Evolutionary conservation across 92 coral and sea anemone genomes (phyloP), one percentile per base, ranked within the genome.

Genomic region (Siderastrea radians): DNA sequence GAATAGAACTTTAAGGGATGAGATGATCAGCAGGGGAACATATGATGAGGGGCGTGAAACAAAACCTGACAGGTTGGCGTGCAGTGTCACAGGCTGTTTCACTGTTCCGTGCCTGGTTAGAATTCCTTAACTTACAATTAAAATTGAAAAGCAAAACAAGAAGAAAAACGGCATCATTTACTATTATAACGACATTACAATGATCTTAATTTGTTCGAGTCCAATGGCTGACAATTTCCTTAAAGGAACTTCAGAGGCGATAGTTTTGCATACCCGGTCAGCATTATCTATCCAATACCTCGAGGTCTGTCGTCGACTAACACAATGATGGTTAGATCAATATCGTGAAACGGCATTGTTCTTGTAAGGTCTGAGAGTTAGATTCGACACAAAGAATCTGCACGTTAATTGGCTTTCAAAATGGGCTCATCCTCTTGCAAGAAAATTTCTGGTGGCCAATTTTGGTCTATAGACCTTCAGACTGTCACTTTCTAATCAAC

Each of bases 301-400:
- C 58, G 49, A 54, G 78, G 86, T 71, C 86, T 82, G 86, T 82
- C 86, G 75, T 82, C 86, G 86, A 70, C 77, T 58, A 46, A 70
- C 70, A 57, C 77, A 82, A 82, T 82, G 17, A 82, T 57, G 86
- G 55, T 70, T 82, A 46, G 86, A 82, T 82, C 68, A 70, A 68
- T 58, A 68, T 50, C 59, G 45, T 80, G 45, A 79, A 68, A 44
- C 26, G 13, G 3, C 53, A 38, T 13, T 43, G 43, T 60, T 16
- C 43, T 59, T 45, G 51, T 11, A 46, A 17, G 38, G 15, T 49
- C 60, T 3, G 61, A 48, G 12, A 2, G 71, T 17, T 26, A 11
- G 3, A 50, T 7, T 14, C 49, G 55, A 64, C 1, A 38, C 8
- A 62, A 77, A 77, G 68, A 49, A 64, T 68, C 64, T 52, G n/a